Conservation (phyloP, 2,797 vertebrate species). For the Linurgus olivaceus region DNA sequence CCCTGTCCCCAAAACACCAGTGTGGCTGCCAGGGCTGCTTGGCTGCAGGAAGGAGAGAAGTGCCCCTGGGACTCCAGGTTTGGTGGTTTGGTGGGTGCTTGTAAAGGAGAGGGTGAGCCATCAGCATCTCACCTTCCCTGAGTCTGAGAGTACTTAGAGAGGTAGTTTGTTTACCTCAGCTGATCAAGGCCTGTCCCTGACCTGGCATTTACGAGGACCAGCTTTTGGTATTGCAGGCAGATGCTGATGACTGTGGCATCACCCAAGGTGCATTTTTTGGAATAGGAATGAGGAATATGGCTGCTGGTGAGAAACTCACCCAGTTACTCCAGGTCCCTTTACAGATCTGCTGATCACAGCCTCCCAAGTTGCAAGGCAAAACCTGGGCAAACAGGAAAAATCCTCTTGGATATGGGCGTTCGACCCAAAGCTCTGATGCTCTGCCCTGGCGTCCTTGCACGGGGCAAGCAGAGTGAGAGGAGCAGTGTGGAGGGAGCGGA, state of each 20-base stretch:
- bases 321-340: neutral
- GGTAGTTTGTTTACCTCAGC: neutral
- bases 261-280: neutral
- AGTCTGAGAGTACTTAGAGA: neutral
- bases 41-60: neutral
- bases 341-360: rapidly evolving
- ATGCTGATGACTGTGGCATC: neutral
- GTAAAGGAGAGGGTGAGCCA: neutral
- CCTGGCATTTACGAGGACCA: neutral
- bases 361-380: rapidly evolving
- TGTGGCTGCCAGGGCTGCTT: neutral
- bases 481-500: rapidly evolving
- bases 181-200: neutral
- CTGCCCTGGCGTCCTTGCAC: neutral
- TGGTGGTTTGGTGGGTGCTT: neutral
- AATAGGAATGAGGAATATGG: neutral
- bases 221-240: neutral
- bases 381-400: neutral
- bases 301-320: neutral
- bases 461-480: neutral
- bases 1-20: neutral
- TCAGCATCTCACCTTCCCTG: neutral
- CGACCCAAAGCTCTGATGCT: neutral
- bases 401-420: neutral
- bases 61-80: rapidly evolving